These are phyloP conservation scores for Clarias macrocephalus DNA, from an alignment of 2,113 vertebrate genomes.

Conservation along the genomic window DNA sequence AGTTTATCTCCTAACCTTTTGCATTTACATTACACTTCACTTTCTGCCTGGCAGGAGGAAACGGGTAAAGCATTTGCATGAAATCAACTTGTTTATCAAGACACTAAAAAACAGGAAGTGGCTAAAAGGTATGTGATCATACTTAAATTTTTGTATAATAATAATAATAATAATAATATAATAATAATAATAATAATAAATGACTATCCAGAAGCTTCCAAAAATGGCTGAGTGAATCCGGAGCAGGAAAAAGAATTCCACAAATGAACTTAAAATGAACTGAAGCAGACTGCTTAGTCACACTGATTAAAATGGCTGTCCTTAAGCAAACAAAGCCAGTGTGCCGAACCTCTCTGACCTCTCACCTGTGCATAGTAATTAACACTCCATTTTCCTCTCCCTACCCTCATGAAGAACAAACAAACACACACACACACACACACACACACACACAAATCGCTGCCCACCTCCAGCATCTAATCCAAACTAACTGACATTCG, in stretches of 20 bases:
- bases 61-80: slow-evolving; percentile 18
- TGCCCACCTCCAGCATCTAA: slow-evolving; percentile 32
- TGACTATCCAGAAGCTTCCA: not conserved
- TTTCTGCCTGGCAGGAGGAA: slow-evolving; percentile 10
- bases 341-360: slow-evolving; percentile 52
- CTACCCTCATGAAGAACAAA: slow-evolving; percentile 37
- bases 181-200: not conserved
- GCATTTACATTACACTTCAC: not conserved
- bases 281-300: slow-evolving; percentile 33
- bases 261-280: slow-evolving; percentile 21
- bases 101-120: slow-evolving; percentile 1
- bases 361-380: slow-evolving; percentile 53
- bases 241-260: not conserved
- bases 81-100: slow-evolving; percentile 19
- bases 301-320: slow-evolving; percentile 49
- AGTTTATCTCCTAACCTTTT: slow-evolving; percentile 17
- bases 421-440: slow-evolving; percentile 15
- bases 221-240: not conserved
- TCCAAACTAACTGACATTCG: slow-evolving; percentile 4
- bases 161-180: not conserved
- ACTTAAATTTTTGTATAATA: not conserved
- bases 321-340: slow-evolving; percentile 48
- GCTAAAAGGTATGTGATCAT: not conserved
- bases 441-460: slow-evolving; percentile 15
- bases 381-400: slow-evolving; percentile 50